Evolutionary conservation across 1,140 invertebrate genomes (phyloP), one percentile per base, ranked within the genome.

Genomic region (Holcopasites calliopsidis): DNA sequence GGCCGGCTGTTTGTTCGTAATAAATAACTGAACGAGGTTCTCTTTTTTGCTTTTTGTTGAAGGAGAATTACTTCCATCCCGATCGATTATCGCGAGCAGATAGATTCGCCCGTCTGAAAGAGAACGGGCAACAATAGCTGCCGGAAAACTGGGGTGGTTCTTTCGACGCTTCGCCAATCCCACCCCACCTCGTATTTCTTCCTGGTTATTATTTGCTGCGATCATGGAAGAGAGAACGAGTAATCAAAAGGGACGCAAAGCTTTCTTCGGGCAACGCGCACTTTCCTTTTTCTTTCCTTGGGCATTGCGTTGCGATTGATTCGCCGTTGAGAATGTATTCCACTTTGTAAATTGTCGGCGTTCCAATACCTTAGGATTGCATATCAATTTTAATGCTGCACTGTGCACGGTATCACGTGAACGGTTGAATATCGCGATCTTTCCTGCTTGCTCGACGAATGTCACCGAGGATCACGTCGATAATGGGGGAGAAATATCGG

Each of bases 401-500:
- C n/a, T n/a, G n/a, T n/a, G n/a, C n/a, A n/a, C n/a, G n/a, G n/a
- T n/a, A n/a, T n/a, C n/a, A n/a, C n/a, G n/a, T n/a, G n/a, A n/a
- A n/a, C n/a, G n/a, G n/a, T n/a, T n/a, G n/a, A n/a, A n/a, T n/a
- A n/a, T n/a, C n/a, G 21, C n/a, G 3, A 44, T 28, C 28, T 77
- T 65, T 3, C 52, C 8, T 78, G 23, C 40, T 73, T 72, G 78
- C 65, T 61, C 38, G 60, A 47, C 47, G 69, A 47, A 70, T 64
- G 77, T 72, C 61, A 54, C 57, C 21, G 70, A 68, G 42, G 62
- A 58, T 28, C 47, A 42, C 62, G 35, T 69, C 68, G 80, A 83
- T 77, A 80, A 40, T 57, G 54, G 55, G 44, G 66, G 13, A 80
- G 79, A 82, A 68, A 84, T 82, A 84, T 82, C 82, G 44, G 73